Evolutionary conservation across 2,113 vertebrate species (phyloP).

Genomic region (Chrysochloris asiatica): DNA sequence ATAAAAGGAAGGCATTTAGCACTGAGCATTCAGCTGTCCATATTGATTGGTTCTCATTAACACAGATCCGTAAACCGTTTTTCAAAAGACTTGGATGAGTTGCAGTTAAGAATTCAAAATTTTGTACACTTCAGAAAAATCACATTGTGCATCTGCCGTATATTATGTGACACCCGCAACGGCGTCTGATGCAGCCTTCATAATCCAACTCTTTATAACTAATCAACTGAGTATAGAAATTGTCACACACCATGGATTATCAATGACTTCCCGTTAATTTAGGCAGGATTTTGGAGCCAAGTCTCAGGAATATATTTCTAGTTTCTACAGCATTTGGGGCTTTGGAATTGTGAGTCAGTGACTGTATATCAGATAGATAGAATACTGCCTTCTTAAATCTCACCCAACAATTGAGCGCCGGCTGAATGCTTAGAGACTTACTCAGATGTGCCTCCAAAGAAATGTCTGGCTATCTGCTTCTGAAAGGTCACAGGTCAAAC

Average conservation of each 20-base stretch:
- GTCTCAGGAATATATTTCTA: not conserved
- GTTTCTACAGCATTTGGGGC: not conserved
- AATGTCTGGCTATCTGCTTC: not conserved
- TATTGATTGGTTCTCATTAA: not conserved
- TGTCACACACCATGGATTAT: fast-evolving
- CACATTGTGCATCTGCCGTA: not conserved
- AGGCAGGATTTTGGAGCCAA: not conserved
- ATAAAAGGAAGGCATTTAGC: not conserved
- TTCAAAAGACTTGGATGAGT: not conserved
- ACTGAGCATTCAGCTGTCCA: not conserved
- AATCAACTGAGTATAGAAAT: not conserved
- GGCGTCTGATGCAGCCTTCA: not conserved
- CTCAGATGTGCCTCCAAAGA: not conserved
- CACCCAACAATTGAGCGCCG: not conserved
- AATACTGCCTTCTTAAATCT: not conserved
- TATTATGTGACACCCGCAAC: fast-evolving
- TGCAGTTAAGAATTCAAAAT: not conserved
- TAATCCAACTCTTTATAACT: not conserved
- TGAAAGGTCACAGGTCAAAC: not conserved
- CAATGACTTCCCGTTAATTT: fast-evolving
- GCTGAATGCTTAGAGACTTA: not conserved
- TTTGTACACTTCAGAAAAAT: not conserved
- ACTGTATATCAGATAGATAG: not conserved
- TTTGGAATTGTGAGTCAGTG: not conserved
- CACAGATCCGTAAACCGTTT: not conserved